Evolutionary conservation across 1,140 invertebrate species (phyloP).

Genomic region (Drosophila arizonae): DNA sequence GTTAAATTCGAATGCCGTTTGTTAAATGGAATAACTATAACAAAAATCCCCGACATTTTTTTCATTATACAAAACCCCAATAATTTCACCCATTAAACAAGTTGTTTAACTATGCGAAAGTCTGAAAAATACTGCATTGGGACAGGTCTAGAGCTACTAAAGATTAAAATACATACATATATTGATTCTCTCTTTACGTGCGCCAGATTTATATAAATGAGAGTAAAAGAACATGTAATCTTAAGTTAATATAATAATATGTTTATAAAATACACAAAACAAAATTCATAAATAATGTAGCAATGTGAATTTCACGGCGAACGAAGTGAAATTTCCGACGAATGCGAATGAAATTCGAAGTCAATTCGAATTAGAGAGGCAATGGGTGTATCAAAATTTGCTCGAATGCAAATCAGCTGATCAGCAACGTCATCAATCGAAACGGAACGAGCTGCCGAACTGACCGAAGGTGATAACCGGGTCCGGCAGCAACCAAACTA

Average conservation of each 20-base stretch:
- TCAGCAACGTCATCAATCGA: conserved; percentile 66
- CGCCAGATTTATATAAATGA: too few relatives aligned
- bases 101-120: background rate
- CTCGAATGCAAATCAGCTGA: conserved; percentile 48
- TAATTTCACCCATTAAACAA: background rate
- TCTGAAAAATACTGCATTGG: background rate
- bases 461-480: conserved; percentile 53
- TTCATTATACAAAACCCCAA: background rate
- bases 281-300: background rate
- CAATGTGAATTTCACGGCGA: background rate
- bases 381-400: conserved; percentile 11
- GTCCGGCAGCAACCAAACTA: conserved; percentile 29
- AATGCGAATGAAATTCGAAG: background rate
- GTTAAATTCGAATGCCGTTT: background rate
- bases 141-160: background rate
- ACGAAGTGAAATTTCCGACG: background rate
- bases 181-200: background rate
- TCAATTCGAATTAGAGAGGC: background rate
- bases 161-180: background rate
- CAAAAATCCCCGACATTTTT: background rate
- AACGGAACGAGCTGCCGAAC: conserved; percentile 38
- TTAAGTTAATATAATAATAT: background rate
- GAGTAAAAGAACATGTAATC: background rate
- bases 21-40: background rate
- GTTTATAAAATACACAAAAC: background rate